phyloP scores from a whole-genome alignment of 2,113 vertebrate genomes.

The Mola mola region DNA sequence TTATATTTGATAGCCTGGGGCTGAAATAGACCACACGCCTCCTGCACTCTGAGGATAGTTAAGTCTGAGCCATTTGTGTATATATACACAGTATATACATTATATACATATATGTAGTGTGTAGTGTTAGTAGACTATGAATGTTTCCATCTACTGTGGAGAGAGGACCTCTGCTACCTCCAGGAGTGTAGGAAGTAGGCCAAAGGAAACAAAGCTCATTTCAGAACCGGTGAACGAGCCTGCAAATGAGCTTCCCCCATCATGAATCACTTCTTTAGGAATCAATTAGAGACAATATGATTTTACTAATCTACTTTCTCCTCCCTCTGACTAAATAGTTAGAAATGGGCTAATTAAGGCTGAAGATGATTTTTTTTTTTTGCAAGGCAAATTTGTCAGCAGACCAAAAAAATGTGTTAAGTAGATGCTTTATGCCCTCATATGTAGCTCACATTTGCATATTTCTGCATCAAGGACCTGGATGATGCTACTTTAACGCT shows the following conservation, averaged over 20 bases:
- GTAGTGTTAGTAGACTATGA: background rate
- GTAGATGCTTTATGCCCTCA: background rate
- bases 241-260: constrained; percentile 62
- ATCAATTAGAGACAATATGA: constrained; percentile 56
- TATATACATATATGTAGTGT: too few relatives aligned
- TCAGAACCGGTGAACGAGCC: constrained; percentile 50
- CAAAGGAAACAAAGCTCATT: constrained; percentile 48
- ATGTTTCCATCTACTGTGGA: background rate
- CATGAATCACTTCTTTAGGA: constrained; percentile 50
- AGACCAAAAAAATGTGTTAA: constrained; percentile 5
- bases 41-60: background rate
- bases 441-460: background rate
- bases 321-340: constrained; percentile 50
- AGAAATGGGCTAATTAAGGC: constrained; percentile 35
- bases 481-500: background rate
- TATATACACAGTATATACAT: constrained; percentile 4
- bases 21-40: constrained; percentile 12
- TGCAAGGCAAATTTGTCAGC: constrained; percentile 35
- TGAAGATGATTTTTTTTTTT: constrained; percentile 28
- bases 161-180: constrained; percentile 15
- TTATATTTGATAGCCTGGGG: constrained; percentile 19
- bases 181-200: constrained; percentile 56
- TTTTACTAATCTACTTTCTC: constrained; percentile 54
- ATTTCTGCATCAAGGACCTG: background rate
- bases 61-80: constrained; percentile 3